Conservation (phyloP, 2,888 invertebrate genomes). For the Lithosia quadra region DNA sequence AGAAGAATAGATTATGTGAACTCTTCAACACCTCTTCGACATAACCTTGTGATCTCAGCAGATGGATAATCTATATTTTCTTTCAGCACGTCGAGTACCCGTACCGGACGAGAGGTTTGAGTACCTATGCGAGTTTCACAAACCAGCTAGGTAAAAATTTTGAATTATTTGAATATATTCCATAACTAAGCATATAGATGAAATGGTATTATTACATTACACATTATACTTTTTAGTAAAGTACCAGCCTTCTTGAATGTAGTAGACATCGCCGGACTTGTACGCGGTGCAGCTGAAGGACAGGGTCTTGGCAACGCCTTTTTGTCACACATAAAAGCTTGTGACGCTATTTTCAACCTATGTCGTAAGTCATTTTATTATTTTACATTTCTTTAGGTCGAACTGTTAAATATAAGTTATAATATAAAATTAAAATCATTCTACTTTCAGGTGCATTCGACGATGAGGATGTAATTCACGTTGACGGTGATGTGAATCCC, state of each 20-base stretch:
- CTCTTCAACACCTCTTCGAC: too few species aligned
- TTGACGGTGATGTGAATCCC: conserved; percentile 99
- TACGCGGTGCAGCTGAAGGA: conserved; percentile 99
- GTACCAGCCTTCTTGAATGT: conserved; percentile 99
- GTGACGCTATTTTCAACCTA: conserved; percentile 99
- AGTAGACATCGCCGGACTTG: conserved; percentile 99
- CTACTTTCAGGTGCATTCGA: conserved; percentile 96
- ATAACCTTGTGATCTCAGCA: too few species aligned
- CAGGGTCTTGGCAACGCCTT: conserved; percentile 99
- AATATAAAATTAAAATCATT: neutral
- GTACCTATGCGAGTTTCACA: conserved; percentile 96
- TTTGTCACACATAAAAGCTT: conserved; percentile 98
- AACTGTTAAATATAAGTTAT: too few species aligned
- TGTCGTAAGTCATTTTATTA: conserved; percentile 90
- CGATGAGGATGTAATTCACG: conserved; percentile 98
- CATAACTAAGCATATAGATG: neutral
- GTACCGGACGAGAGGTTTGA: conserved; percentile 98
- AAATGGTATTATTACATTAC: neutral
- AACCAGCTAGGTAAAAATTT: conserved; percentile 94
- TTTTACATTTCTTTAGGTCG: neutral
- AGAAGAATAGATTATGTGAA: too few species aligned
- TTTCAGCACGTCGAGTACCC: conserved; percentile 95
- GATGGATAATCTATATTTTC: conserved; percentile 51
- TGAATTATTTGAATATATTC: neutral
- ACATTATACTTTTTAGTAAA: conserved; percentile 89